These are phyloP conservation scores for Sardinella longiceps DNA, from an alignment of 2,797 vertebrate genomes.

Conservation along the genomic window DNA sequence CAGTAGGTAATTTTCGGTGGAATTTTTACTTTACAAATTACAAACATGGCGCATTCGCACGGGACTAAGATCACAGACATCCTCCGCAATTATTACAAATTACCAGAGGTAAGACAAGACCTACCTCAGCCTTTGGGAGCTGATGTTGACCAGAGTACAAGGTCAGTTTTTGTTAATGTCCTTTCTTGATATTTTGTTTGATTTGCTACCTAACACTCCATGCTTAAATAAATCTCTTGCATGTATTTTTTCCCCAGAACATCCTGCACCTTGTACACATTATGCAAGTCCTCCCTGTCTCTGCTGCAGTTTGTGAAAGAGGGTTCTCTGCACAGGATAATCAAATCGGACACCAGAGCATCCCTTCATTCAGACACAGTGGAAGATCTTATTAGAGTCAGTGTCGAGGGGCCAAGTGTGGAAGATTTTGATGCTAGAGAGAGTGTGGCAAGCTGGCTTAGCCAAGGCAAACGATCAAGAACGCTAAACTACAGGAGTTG, in stretches of 20 bases:
- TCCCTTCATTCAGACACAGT: slow-evolving; percentile 45
- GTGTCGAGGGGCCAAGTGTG: slow-evolving; percentile 39
- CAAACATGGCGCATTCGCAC: no score
- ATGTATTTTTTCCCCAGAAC: not conserved
- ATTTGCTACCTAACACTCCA: no score
- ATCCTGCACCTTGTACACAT: slow-evolving; percentile 48
- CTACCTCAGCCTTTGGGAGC: slow-evolving; percentile 46
- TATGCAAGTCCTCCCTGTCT: slow-evolving; percentile 45
- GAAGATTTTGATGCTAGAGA: slow-evolving; percentile 44
- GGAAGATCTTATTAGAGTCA: slow-evolving; percentile 42
- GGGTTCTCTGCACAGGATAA: slow-evolving; percentile 42
- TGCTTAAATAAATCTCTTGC: no score
- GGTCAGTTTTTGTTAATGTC: no score
- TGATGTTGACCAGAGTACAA: slow-evolving; percentile 46
- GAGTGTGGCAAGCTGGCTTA: slow-evolving; percentile 40
- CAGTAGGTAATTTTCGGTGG: no score
- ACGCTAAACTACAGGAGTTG: slow-evolving; percentile 43
- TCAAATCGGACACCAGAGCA: slow-evolving; percentile 43
- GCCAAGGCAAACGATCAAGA: slow-evolving; percentile 36
- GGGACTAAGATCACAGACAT: no score
- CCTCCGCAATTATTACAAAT: no score
- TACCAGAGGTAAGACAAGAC: no score
- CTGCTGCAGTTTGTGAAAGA: slow-evolving; percentile 43
- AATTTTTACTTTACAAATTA: no score
- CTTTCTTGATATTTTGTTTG: not conserved